These are phyloP conservation scores for Neolamprologus kungweensis DNA, from an alignment of 2,113 vertebrate genomes.

Conservation along the genomic window DNA sequence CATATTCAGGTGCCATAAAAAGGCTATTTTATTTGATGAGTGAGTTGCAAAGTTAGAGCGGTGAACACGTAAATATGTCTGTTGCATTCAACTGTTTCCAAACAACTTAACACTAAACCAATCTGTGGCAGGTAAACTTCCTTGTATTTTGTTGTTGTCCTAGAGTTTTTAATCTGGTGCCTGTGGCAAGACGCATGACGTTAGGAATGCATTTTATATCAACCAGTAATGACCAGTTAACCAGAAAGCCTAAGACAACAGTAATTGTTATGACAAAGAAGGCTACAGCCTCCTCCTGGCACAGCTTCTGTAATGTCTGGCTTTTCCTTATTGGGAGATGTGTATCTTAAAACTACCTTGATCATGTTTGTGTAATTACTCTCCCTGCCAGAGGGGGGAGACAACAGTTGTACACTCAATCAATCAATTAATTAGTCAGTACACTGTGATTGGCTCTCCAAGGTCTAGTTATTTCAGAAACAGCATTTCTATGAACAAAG, in stretches of 20 bases:
- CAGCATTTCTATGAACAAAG: not conserved
- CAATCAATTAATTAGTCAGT: not conserved
- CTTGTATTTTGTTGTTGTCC: not conserved
- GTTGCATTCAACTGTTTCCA: not conserved
- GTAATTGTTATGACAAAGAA: not conserved
- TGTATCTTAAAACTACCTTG: not conserved
- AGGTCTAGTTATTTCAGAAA: not conserved
- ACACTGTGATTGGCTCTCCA: not conserved
- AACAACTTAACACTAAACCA: not conserved
- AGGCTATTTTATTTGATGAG: not conserved
- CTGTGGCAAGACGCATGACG: not conserved
- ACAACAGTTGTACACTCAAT: not conserved
- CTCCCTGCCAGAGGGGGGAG: not conserved
- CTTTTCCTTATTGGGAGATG: not conserved
- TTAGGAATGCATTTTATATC: not conserved
- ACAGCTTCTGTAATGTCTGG: not conserved
- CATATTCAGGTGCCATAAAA: not conserved
- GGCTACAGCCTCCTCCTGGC: not conserved
- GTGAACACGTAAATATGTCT: not conserved
- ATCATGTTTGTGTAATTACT: not conserved
- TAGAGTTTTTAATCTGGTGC: not conserved
- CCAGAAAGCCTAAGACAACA: not conserved
- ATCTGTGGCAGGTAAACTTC: not conserved
- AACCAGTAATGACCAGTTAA: not conserved
- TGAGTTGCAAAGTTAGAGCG: not conserved